Evolutionary conservation across 2,888 invertebrate genomes (phyloP).

Genomic region (Phaonia tiefii): DNA sequence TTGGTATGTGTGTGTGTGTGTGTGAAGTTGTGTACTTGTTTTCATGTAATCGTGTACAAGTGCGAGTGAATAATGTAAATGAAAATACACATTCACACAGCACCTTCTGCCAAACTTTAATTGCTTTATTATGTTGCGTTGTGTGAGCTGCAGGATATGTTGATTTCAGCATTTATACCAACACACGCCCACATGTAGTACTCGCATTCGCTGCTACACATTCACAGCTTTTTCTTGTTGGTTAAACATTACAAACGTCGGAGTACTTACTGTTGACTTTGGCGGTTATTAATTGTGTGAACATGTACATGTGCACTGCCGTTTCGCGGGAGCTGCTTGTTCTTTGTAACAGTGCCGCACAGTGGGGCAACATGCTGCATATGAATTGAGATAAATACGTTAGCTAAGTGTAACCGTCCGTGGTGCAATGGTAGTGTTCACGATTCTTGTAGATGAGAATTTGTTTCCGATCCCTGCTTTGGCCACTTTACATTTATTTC

Average conservation of each 20-base stretch:
- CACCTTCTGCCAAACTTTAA: constrained; percentile 17
- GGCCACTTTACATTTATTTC: too few relatives aligned
- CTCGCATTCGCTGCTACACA: constrained; percentile 17
- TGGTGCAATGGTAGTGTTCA: too few relatives aligned
- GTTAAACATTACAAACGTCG: constrained; percentile 25
- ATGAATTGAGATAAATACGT: too few relatives aligned
- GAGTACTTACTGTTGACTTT: constrained; percentile 62
- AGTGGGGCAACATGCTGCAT: too few relatives aligned
- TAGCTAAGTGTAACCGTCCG: too few relatives aligned
- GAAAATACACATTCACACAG: constrained; percentile 8
- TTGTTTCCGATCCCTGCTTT: too few relatives aligned
- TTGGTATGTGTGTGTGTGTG: background rate
- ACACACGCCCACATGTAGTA: background rate
- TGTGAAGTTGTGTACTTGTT: background rate
- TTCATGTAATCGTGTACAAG: too few relatives aligned
- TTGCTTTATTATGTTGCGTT: constrained; percentile 66
- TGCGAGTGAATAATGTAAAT: background rate
- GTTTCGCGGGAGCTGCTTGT: background rate
- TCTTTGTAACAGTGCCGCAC: too few relatives aligned
- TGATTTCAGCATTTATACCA: constrained; percentile 51
- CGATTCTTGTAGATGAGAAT: too few relatives aligned
- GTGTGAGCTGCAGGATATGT: constrained; percentile 62
- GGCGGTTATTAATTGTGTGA: constrained; percentile 67
- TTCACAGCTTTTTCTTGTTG: constrained; percentile 19
- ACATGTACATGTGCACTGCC: constrained; percentile 52